Conservation (phyloP, 2,797 vertebrate species). For the Macropodus opercularis region DNA sequence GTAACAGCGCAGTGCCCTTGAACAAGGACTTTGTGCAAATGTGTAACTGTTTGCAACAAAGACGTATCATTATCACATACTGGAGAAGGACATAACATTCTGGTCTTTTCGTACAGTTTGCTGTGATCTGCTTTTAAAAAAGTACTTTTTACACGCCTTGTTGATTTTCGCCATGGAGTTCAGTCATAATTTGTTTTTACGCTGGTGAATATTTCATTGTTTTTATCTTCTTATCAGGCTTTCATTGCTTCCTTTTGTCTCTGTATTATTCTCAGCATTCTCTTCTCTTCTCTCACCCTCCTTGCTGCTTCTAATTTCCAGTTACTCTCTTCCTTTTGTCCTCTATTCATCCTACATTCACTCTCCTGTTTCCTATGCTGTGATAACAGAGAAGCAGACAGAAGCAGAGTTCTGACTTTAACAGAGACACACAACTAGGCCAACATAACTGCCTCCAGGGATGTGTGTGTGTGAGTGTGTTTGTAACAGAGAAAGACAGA, state of each 20-base stretch:
- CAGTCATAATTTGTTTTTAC: background rate
- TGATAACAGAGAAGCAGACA: slow-evolving; percentile 58
- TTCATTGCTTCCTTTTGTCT: background rate
- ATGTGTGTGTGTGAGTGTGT: slow-evolving; percentile 42
- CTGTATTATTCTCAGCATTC: background rate
- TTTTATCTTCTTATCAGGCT: background rate
- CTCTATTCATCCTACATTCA: slow-evolving; percentile 23
- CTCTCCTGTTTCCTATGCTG: slow-evolving; percentile 39
- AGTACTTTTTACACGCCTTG: background rate
- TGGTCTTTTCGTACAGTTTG: background rate
- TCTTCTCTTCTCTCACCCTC: background rate
- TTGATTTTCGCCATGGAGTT: background rate
- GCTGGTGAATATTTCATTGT: background rate
- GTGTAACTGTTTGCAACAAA: slow-evolving; percentile 12
- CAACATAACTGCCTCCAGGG: slow-evolving; percentile 71
- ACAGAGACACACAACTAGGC: slow-evolving; percentile 73
- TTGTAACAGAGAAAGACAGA: slow-evolving; percentile 27
- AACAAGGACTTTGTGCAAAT: slow-evolving; percentile 4
- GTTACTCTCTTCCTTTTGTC: slow-evolving; percentile 22
- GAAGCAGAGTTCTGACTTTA: slow-evolving; percentile 70
- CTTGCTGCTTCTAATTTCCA: background rate
- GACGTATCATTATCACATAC: background rate
- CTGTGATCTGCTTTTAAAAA: slow-evolving; percentile 6
- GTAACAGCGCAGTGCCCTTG: slow-evolving; percentile 30
- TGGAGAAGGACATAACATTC: slow-evolving; percentile 1